phyloP scores from a whole-genome alignment of 1,140 invertebrate species.

The Gerris buenoi region DNA sequence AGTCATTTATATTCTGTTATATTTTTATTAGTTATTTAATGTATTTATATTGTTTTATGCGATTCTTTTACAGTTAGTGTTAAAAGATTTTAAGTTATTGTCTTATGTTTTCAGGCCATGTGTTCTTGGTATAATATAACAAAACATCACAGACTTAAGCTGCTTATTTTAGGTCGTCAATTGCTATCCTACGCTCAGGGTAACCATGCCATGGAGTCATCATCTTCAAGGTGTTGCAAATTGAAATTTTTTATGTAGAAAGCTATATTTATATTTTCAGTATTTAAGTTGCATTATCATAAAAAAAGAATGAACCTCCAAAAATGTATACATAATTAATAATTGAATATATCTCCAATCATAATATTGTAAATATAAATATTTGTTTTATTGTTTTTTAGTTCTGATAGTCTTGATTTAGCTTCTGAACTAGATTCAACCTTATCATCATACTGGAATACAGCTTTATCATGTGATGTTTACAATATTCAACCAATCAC shows the following conservation, averaged over 20 bases:
- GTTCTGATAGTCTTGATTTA: not conserved
- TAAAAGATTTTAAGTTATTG: too few relatives aligned
- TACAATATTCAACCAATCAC: conserved; percentile 19
- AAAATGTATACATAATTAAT: too few relatives aligned
- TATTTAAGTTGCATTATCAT: too few relatives aligned
- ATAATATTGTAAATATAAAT: not conserved
- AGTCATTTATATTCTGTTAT: too few relatives aligned
- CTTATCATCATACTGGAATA: not conserved
- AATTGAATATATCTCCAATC: too few relatives aligned
- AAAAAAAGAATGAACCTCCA: too few relatives aligned
- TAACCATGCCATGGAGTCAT: not conserved
- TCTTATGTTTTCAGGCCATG: conserved; percentile 42
- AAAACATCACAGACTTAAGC: conserved; percentile 60
- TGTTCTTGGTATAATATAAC: conserved; percentile 84
- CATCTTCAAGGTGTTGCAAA: not conserved
- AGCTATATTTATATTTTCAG: too few relatives aligned
- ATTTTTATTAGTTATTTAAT: too few relatives aligned
- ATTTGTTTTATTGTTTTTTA: not conserved
- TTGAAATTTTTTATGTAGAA: too few relatives aligned
- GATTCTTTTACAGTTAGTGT: too few relatives aligned
- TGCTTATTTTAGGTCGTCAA: conserved; percentile 56
- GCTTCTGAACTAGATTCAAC: not conserved
- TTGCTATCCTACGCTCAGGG: conserved; percentile 18
- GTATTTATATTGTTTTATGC: too few relatives aligned
- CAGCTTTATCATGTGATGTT: too few relatives aligned